Conservation (phyloP, 2,797 vertebrate species). For the Astyanax mexicanus region DNA sequence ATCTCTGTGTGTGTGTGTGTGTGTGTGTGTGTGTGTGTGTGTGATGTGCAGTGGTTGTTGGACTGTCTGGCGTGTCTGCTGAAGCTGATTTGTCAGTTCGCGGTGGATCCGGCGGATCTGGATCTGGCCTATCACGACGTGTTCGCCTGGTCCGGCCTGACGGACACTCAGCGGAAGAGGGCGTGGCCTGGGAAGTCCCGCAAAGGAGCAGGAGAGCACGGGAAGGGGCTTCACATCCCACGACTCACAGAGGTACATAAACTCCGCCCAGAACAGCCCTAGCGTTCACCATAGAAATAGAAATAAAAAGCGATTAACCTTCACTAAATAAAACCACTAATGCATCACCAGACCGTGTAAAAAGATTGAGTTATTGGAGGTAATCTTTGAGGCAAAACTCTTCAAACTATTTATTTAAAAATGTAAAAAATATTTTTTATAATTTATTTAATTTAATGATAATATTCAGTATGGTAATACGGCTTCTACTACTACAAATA, state of each 20-base stretch:
- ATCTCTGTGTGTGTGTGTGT: not conserved
- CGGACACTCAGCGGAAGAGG: conserved; percentile 91
- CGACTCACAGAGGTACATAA: conserved; percentile 94
- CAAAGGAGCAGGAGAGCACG: conserved; percentile 91
- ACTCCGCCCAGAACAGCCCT: too few species aligned
- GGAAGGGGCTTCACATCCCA: conserved; percentile 94
- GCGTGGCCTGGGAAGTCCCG: conserved; percentile 95
- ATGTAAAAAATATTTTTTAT: too few species aligned
- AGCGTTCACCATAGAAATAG: too few species aligned
- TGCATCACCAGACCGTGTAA: too few species aligned
- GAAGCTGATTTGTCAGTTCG: conserved; percentile 98
- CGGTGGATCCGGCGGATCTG: conserved; percentile 94
- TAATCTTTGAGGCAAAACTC: too few species aligned
- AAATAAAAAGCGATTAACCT: too few species aligned
- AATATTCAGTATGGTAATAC: too few species aligned
- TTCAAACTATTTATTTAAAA: too few species aligned
- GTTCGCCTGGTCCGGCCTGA: conserved; percentile 95
- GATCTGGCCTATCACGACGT: conserved; percentile 98
- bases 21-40: not conserved
- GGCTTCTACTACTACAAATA: too few species aligned
- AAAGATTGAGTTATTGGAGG: too few species aligned
- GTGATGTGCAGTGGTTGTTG: conserved; percentile 88
- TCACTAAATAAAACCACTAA: too few species aligned
- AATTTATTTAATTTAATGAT: too few species aligned
- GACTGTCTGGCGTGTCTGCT: conserved; percentile 97